phyloP scores from a whole-genome alignment of 92 coral and sea anemone species.

The Zoanthus sansibaricus region DNA sequence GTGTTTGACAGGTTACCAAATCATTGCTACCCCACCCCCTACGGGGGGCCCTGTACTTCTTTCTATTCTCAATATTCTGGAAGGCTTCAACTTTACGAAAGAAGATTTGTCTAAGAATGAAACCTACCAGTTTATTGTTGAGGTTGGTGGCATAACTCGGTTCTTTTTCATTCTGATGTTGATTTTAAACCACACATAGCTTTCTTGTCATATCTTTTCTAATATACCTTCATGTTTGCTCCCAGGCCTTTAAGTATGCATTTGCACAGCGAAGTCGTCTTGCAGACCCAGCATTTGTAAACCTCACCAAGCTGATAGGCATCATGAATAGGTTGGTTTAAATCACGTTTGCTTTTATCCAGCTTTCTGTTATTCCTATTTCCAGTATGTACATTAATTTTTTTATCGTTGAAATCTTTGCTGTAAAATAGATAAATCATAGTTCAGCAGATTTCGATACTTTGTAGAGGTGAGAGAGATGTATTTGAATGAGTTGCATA shows the following conservation, averaged over 20 bases:
- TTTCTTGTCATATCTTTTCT: too few relatives aligned
- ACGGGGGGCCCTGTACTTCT: slow-evolving; percentile 84
- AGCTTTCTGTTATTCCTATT: background rate
- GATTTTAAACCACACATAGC: too few relatives aligned
- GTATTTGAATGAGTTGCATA: too few relatives aligned
- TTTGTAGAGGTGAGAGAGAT: too few relatives aligned
- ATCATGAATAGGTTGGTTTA: slow-evolving; percentile 80
- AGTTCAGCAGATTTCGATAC: too few relatives aligned
- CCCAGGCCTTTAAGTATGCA: slow-evolving; percentile 89
- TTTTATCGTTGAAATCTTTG: background rate
- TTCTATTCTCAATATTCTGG: slow-evolving; percentile 87
- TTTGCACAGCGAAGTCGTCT: slow-evolving; percentile 89
- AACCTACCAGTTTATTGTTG: slow-evolving; percentile 89
- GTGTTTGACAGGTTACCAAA: slow-evolving; percentile 71
- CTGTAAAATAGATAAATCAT: too few relatives aligned
- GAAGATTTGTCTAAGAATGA: slow-evolving; percentile 65
- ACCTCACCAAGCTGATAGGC: slow-evolving; percentile 51
- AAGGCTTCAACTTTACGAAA: slow-evolving; percentile 81
- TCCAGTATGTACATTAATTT: background rate
- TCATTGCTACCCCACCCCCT: slow-evolving; percentile 87
- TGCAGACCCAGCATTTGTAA: slow-evolving; percentile 75
- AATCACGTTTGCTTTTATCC: background rate
- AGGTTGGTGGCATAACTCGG: slow-evolving; percentile 54
- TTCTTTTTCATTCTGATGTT: background rate
- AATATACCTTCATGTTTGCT: background rate